Percentiles rank a stretch among this genome's conserved stretches.
These are phyloP conservation scores for Mus caroli DNA, from an alignment of 2,797 vertebrate genomes.

Conservation along the genomic window DNA sequence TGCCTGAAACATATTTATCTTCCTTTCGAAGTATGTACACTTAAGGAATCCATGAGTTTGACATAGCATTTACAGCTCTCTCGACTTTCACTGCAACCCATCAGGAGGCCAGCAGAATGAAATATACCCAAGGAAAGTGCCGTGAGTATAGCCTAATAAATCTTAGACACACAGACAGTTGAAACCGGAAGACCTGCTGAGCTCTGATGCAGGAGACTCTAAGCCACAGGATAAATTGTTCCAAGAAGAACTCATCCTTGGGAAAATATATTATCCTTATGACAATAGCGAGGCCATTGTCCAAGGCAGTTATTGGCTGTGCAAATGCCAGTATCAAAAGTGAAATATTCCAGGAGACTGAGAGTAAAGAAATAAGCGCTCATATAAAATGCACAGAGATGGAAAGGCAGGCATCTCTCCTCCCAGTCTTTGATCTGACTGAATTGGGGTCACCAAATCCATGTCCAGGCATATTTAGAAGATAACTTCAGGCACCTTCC, in stretches of 20 bases:
- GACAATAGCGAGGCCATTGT: conserved; percentile 63
- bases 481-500: not conserved
- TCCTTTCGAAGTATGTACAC: not conserved
- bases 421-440: not conserved
- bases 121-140: conserved; percentile 61
- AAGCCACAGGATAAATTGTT: conserved; percentile 66
- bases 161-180: conserved; percentile 36
- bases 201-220: conserved; percentile 37
- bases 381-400: conserved; percentile 4
- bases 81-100: not conserved
- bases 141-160: conserved; percentile 54
- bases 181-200: conserved; percentile 49
- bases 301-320: conserved; percentile 67
- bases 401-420: not conserved
- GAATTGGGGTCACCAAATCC: not conserved
- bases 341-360: conserved; percentile 66
- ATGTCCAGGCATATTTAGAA: conserved; percentile 6
- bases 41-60: conserved; percentile 25
- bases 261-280: conserved; percentile 75
- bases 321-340: conserved; percentile 68
- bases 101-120: conserved; percentile 61
- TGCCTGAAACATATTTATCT: conserved; percentile 15
- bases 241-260: conserved; percentile 73
- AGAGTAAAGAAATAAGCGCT: conserved; percentile 63
- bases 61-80: conserved; percentile 32